phyloP scores from a whole-genome alignment of 2,797 vertebrate species.

The Pangasius krempfi region DNA sequence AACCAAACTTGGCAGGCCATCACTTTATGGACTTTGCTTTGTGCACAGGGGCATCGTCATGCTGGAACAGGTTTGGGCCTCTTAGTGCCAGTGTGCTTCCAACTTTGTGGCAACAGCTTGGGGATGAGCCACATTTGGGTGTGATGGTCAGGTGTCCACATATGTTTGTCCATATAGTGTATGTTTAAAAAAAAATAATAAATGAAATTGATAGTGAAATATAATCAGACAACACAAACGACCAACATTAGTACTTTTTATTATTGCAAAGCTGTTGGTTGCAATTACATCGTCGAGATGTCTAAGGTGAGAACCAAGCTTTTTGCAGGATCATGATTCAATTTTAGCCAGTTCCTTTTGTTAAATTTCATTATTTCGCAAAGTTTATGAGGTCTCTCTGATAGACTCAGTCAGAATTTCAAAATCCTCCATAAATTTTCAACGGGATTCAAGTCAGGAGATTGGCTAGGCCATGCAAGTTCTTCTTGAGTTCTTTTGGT shows the following conservation, averaged over 20 bases:
- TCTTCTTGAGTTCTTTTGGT: background rate
- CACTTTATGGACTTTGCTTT: no score
- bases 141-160: background rate
- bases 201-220: no score
- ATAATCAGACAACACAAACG: no score
- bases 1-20: no score
- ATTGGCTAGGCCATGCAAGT: background rate
- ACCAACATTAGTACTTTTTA: no score
- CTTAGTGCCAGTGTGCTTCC: background rate
- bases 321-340: background rate
- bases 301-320: no score
- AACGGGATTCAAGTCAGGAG: background rate
- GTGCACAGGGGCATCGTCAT: no score
- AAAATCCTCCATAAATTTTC: background rate
- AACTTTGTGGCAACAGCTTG: no score
- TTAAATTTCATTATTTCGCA: background rate
- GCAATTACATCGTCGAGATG: background rate
- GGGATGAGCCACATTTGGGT: background rate
- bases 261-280: background rate
- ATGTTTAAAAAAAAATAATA: no score
- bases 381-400: background rate
- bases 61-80: background rate
- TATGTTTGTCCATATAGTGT: no score
- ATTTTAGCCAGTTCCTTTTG: background rate
- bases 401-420: background rate